Percentiles rank a stretch among this genome's conserved stretches.
phyloP scores from a whole-genome alignment of 2,888 invertebrate genomes.

The Nephrotoma appendiculata region DNA sequence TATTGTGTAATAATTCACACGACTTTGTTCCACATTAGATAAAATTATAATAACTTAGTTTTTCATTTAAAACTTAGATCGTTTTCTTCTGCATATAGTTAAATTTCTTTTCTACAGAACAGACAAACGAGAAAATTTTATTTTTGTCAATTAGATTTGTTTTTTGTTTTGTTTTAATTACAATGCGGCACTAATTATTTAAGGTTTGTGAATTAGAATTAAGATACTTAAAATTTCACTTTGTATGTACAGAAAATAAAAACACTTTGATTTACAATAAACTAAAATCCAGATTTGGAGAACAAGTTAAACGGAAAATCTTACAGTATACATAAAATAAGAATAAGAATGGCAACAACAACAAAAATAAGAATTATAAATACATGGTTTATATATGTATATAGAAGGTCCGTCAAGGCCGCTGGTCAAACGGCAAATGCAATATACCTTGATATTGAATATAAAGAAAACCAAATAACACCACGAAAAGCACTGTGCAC shows the following conservation, averaged over 20 bases:
- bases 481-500: not conserved
- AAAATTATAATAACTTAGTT: not conserved
- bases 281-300: not conserved
- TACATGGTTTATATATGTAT: not conserved
- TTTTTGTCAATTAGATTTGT: not conserved
- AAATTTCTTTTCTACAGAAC: not conserved
- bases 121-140: not conserved
- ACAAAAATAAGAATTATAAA: not conserved
- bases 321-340: not conserved
- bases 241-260: not conserved
- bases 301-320: not conserved
- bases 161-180: not conserved
- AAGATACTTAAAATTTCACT: not conserved
- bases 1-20: constrained; percentile 2
- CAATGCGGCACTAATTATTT: not conserved
- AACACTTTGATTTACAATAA: not conserved
- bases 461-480: constrained; percentile 1
- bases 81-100: not conserved
- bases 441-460: constrained; percentile 3
- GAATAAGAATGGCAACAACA: not conserved
- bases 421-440: constrained; percentile 7
- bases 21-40: constrained; percentile 3
- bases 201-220: not conserved
- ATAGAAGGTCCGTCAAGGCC: constrained; percentile 1
- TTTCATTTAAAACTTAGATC: not conserved